These are phyloP conservation scores for Pseudopodoces humilis DNA, from an alignment of 2,113 vertebrate genomes.

Conservation along the genomic window DNA sequence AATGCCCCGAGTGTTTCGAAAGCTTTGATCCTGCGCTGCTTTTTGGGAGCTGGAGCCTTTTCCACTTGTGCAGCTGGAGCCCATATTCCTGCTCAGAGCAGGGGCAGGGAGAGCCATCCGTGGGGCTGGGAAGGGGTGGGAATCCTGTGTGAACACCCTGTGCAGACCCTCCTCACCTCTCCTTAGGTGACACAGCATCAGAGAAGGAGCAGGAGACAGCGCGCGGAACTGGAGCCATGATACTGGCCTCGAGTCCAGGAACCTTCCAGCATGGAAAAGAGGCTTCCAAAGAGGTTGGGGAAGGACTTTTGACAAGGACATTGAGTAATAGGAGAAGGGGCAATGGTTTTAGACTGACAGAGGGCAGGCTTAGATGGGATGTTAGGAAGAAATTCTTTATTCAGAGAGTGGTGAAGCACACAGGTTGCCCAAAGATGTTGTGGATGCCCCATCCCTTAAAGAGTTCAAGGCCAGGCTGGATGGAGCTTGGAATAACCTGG, in stretches of 20 bases:
- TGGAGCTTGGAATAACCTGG: not conserved
- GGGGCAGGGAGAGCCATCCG: fast-evolving
- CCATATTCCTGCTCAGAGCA: not conserved
- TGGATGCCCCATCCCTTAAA: not conserved
- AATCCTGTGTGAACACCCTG: not conserved
- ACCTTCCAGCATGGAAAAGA: not conserved
- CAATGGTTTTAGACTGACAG: not conserved
- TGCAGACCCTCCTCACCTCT: not conserved
- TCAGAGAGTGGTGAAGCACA: not conserved
- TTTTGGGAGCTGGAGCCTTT: conserved; percentile 19
- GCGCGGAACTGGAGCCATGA: fast-evolving
- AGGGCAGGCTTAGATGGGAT: not conserved
- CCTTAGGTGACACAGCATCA: not conserved
- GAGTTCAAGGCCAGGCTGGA: not conserved
- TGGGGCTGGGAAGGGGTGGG: not conserved
- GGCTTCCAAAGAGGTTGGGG: not conserved
- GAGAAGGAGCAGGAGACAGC: not conserved
- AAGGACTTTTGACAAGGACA: not conserved
- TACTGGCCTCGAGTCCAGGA: fast-evolving
- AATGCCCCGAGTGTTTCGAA: conserved; percentile 48
- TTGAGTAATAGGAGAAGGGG: not conserved
- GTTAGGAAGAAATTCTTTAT: not conserved
- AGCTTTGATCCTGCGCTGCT: conserved; percentile 32
- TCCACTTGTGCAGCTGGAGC: not conserved
- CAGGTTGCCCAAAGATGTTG: not conserved